A percentile compares a stretch with the other conserved stretches of the same genome.
Conservation (phyloP, 2,113 vertebrate species). For the Cyanoderma ruficeps region DNA sequence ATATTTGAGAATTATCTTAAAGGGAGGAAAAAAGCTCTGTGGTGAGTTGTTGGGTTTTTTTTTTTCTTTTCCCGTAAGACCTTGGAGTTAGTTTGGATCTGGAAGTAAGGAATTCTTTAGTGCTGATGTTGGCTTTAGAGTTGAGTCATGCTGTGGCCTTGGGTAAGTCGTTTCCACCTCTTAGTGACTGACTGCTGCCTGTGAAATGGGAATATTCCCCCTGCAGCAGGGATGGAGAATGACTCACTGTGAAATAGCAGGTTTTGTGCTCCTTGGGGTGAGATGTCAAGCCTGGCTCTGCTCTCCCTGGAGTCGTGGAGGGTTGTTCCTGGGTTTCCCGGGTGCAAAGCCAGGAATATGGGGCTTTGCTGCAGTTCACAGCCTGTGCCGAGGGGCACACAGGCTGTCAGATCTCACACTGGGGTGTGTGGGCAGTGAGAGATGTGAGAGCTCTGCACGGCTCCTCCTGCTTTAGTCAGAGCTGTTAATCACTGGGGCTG, state of each 20-base stretch:
- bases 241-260: conserved; percentile 24
- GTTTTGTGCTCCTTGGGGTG: not conserved
- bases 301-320: not conserved
- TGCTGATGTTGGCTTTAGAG: conserved; percentile 47
- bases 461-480: not conserved
- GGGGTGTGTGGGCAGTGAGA: not conserved
- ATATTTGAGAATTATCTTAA: conserved; percentile 92
- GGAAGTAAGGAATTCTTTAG: conserved; percentile 45
- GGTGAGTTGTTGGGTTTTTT: conserved; percentile 73
- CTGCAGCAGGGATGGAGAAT: not conserved
- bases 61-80: conserved; percentile 7
- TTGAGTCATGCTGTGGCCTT: conserved; percentile 51
- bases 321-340: not conserved
- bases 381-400: not conserved
- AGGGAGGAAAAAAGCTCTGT: conserved; percentile 92
- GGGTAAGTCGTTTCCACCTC: conserved; percentile 35
- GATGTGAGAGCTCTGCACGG: not conserved
- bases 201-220: conserved; percentile 15
- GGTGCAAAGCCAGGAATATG: not conserved
- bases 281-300: not conserved
- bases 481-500: not conserved
- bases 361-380: not conserved
- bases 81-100: not conserved
- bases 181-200: not conserved
- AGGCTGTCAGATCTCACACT: fast-evolving